Evolutionary conservation across 2,888 invertebrate species (phyloP), one percentile per base, ranked within the genome.

Genomic region (Galeopsomyia nigrocyanea): DNA sequence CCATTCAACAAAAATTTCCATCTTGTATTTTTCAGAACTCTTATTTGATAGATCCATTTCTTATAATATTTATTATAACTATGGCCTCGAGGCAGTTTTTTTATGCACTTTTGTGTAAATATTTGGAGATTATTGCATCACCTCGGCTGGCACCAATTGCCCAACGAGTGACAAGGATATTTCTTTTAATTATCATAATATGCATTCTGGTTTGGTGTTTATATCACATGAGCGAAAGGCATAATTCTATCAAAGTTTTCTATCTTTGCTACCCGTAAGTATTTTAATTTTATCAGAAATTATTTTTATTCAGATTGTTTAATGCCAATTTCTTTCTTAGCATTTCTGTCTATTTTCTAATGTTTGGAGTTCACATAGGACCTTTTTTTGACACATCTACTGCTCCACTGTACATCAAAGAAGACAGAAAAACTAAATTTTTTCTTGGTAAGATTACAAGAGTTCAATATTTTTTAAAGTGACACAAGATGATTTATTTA

Each of bases 261-360:
- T 95, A 94, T 82, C 88, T 98, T 14, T 91, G 93, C 79, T 97
- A 96, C 88, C 97, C 97, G 96, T 97, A 90, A 92, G 96, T 92
- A 87, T 77, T 63, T 26, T 46, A 2, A 53, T 47, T 66, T 53
- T 46, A 19, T 26, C 46, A 51, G 55, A 69, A 50, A 46, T 51
- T 47, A 62, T 60, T 53, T 56, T 71, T 66, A 26, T 57, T n/a
- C 19, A 64, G 68, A 3, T 39, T 1, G 39, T 10, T 39, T 39
- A 39, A 39, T 39, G 39, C 10, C 13, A 9, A 10, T 39, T 39
- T 1, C 10, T 3, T 39, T 39, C 2, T 39, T 73, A 70, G 69
- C 22, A 90, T 93, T 72, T 89, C 92, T 61, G 90, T 95, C 47
- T 95, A 95, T 87, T 88, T 94, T 77, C 88, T 95, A 49, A 90